A percentile compares a stretch with the other conserved stretches of the same genome.
Evolutionary conservation across 2,113 vertebrate genomes (phyloP).

Genomic region (Oncorhynchus nerka): DNA sequence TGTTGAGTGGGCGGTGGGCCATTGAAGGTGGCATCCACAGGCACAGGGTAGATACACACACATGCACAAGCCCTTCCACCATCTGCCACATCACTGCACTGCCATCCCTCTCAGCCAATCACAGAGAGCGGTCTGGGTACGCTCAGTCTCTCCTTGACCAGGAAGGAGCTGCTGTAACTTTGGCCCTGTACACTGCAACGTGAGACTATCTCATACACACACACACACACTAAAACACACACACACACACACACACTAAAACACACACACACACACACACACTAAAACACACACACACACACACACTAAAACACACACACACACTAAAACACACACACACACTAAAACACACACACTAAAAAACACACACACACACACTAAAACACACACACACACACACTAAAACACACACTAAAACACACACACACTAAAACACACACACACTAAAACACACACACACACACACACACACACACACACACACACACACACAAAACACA

Average conservation of each 20-base stretch:
- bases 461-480: too few species aligned
- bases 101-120: constrained; percentile 48
- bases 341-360: too few species aligned
- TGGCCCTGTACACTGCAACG: background rate
- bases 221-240: background rate
- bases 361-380: too few species aligned
- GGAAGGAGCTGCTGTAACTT: background rate
- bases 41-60: constrained; percentile 27
- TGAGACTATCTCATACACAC: constrained; percentile 1
- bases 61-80: constrained; percentile 45
- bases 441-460: too few species aligned
- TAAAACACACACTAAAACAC: too few species aligned
- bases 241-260: too few species aligned
- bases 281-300: too few species aligned
- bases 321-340: too few species aligned
- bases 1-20: constrained; percentile 69
- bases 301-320: too few species aligned
- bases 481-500: too few species aligned
- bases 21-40: constrained; percentile 43
- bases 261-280: background rate
- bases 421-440: too few species aligned
- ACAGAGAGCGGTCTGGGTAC: constrained; percentile 17
- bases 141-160: constrained; percentile 21
- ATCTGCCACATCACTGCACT: constrained; percentile 64
- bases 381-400: too few species aligned